Evolutionary conservation across 2,797 vertebrate genomes (phyloP).

Genomic region (Cynopterus sphinx): DNA sequence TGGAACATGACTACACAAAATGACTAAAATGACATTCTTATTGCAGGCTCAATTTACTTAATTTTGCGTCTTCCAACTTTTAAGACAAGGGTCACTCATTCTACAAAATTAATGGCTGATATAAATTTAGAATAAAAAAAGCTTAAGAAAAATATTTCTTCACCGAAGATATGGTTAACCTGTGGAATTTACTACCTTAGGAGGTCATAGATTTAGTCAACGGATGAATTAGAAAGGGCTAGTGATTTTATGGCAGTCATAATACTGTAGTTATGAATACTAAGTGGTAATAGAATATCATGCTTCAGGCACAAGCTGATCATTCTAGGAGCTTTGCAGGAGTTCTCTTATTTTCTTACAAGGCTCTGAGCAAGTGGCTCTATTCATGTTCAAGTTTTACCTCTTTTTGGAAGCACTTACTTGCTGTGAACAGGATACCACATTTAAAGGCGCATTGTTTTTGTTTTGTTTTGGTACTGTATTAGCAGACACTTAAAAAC

Average conservation of each 20-base stretch:
- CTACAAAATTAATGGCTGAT: slow-evolving; percentile 60
- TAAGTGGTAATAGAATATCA: slow-evolving; percentile 44
- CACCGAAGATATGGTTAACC: not conserved
- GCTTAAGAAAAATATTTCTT: slow-evolving; percentile 56
- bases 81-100: slow-evolving; percentile 61
- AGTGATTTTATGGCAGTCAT: slow-evolving; percentile 53
- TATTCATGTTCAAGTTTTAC: slow-evolving; percentile 14
- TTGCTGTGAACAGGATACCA: not conserved
- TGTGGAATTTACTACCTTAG: slow-evolving; percentile 24
- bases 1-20: slow-evolving; percentile 42
- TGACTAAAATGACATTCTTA: slow-evolving; percentile 44
- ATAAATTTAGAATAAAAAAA: slow-evolving; percentile 56
- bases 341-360: not conserved
- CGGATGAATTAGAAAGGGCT: slow-evolving; percentile 41
- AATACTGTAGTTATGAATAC: not conserved
- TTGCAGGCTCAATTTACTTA: slow-evolving; percentile 37
- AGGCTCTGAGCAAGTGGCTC: not conserved
- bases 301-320: not conserved
- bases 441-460: not conserved
- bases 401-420: not conserved
- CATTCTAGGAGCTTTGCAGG: not conserved
- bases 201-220: slow-evolving; percentile 28
- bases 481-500: not conserved
- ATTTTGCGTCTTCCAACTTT: slow-evolving; percentile 57
- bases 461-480: not conserved